These are phyloP conservation scores for Macaria liturata DNA, from an alignment of 2,888 invertebrate species.

Conservation along the genomic window DNA sequence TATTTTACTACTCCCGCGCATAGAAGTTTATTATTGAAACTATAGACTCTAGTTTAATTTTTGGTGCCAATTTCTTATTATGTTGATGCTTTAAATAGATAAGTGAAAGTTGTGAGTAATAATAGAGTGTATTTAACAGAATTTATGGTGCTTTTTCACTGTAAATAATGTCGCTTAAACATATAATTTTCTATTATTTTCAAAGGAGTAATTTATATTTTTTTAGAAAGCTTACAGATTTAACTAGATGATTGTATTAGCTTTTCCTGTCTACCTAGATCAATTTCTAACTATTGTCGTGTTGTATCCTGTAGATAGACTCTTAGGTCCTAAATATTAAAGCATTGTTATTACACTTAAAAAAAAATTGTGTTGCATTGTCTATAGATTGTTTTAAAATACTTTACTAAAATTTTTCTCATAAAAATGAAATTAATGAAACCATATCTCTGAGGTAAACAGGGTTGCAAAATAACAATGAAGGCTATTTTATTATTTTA, in stretches of 20 bases:
- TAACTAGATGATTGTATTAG: conserved; percentile 26
- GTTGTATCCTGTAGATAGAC: conserved; percentile 45
- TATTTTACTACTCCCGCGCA: conserved; percentile 9
- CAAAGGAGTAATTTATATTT: conserved; percentile 12
- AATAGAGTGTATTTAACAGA: conserved; percentile 61
- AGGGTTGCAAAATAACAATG: conserved; percentile 50
- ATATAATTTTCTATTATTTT: conserved; percentile 14
- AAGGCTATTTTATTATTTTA: not conserved
- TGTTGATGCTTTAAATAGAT: conserved; percentile 75
- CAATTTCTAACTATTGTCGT: conserved; percentile 36
- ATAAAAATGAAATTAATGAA: conserved; percentile 35
- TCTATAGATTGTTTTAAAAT: not conserved
- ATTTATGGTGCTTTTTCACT: conserved; percentile 73
- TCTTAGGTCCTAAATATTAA: conserved; percentile 8
- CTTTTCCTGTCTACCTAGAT: conserved; percentile 39
- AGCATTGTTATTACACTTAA: conserved; percentile 2
- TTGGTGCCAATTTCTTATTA: conserved; percentile 74
- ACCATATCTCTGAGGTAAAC: conserved; percentile 67
- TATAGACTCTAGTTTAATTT: conserved; percentile 51
- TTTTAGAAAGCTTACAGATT: conserved; percentile 20
- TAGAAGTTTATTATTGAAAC: conserved; percentile 39
- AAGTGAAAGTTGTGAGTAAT: conserved; percentile 73
- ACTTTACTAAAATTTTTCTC: not conserved
- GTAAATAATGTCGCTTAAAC: conserved; percentile 35
- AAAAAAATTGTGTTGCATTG: not conserved